Conservation (phyloP, 2,797 vertebrate genomes). For the Dipus sagitta region DNA sequence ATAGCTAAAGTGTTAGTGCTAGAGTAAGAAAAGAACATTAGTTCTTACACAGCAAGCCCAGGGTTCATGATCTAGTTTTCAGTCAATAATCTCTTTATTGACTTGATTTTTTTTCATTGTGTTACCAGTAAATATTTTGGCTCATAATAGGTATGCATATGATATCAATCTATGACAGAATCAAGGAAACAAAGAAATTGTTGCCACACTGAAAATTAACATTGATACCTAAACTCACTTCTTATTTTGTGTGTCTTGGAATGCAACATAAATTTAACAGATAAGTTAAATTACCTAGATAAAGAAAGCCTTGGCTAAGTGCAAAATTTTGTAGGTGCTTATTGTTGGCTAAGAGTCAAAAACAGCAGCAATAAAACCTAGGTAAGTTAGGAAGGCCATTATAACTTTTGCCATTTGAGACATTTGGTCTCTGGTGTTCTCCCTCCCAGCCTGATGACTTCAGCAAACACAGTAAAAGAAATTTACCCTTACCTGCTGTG, state of each 20-base stretch:
- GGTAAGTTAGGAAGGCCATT: not conserved
- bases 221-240: not conserved
- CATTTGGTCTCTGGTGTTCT: not conserved
- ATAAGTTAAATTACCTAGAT: not conserved
- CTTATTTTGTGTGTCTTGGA: not conserved
- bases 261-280: not conserved
- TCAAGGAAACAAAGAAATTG: not conserved
- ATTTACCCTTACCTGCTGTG: constrained; percentile 68
- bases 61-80: not conserved
- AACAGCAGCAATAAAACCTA: constrained; percentile 43
- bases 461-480: constrained; percentile 54
- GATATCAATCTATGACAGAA: not conserved
- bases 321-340: not conserved
- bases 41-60: not conserved
- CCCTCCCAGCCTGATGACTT: not conserved
- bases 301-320: not conserved
- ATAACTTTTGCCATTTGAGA: constrained; percentile 53
- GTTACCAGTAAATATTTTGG: not conserved
- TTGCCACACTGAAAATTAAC: not conserved
- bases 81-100: not conserved
- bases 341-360: constrained; percentile 2
- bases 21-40: not conserved
- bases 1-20: not conserved
- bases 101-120: not conserved
- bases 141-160: not conserved